phyloP scores from a whole-genome alignment of 2,888 invertebrate genomes.

The Drosophila neoperkinsi region DNA sequence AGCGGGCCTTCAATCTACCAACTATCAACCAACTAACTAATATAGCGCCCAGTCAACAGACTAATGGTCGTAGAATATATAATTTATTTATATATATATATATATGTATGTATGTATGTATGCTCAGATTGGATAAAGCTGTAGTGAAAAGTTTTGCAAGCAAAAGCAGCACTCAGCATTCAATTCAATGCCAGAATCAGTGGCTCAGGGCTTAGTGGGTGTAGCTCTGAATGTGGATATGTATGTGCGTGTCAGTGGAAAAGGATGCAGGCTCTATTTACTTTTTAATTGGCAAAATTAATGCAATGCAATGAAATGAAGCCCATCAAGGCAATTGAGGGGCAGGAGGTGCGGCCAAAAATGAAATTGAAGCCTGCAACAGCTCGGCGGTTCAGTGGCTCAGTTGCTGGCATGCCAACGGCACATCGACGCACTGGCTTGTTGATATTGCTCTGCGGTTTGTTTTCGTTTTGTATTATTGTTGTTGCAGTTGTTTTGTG shows the following conservation, averaged over 20 bases:
- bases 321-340: slow-evolving; percentile 50
- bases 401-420: slow-evolving; percentile 55
- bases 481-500: slow-evolving; percentile 52
- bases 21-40: slow-evolving; percentile 28
- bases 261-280: slow-evolving; percentile 81
- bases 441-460: slow-evolving; percentile 47
- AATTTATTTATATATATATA: neutral
- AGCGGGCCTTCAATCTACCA: slow-evolving; percentile 43
- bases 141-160: slow-evolving; percentile 69
- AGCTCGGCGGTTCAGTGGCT: slow-evolving; percentile 9
- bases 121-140: slow-evolving; percentile 59
- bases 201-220: neutral
- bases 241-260: slow-evolving; percentile 26
- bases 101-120: slow-evolving; percentile 4
- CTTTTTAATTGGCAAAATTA: slow-evolving; percentile 81
- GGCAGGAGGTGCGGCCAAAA: slow-evolving; percentile 18
- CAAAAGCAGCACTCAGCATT: slow-evolving; percentile 18
- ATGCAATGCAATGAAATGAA: slow-evolving; percentile 81
- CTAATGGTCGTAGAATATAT: neutral
- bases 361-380: slow-evolving; percentile 34
- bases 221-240: neutral
- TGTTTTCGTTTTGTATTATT: slow-evolving; percentile 31
- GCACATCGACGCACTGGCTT: slow-evolving; percentile 48
- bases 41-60: slow-evolving; percentile 21
- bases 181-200: slow-evolving; percentile 4